Conservation (phyloP, 2,888 invertebrate species). For the Scrobipalpa costella region DNA sequence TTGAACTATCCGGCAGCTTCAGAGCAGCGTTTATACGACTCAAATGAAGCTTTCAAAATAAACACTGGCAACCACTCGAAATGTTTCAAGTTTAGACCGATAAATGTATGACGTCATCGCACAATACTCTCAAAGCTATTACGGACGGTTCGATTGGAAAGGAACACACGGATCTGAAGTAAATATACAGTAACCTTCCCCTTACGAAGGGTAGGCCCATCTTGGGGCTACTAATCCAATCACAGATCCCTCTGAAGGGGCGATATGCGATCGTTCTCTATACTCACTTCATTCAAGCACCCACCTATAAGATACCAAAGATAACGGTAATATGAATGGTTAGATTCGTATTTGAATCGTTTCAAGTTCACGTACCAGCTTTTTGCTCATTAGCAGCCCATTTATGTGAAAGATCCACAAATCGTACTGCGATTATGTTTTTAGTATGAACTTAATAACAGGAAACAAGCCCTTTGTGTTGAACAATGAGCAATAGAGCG, state of each 20-base stretch:
- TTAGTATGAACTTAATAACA: constrained; percentile 62
- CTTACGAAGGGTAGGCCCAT: constrained; percentile 35
- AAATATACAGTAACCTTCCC: constrained; percentile 30
- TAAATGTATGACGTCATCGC: constrained; percentile 24
- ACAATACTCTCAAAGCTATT: constrained; percentile 22
- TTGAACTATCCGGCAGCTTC: constrained; percentile 23
- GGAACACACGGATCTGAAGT: constrained; percentile 17
- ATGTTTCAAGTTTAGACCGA: constrained; percentile 21
- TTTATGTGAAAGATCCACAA: constrained; percentile 6
- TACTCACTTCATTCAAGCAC: constrained; percentile 19
- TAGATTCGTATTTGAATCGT: constrained; percentile 10
- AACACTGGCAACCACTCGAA: constrained; percentile 32
- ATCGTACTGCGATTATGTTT: constrained; percentile 40
- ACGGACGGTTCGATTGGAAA: constrained; percentile 12
- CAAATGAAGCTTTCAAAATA: constrained; percentile 33
- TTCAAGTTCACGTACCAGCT: constrained; percentile 17
- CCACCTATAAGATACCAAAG: background rate
- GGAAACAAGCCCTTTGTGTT: constrained; percentile 70
- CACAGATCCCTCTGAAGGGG: constrained; percentile 51
- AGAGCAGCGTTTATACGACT: constrained; percentile 29
- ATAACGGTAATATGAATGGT: constrained; percentile 19
- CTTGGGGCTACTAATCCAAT: constrained; percentile 67
- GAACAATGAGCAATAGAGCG: constrained; percentile 71
- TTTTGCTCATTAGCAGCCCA: constrained; percentile 17
- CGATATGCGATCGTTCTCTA: constrained; percentile 25